Conservation (phyloP, 1,140 invertebrate genomes). For the Drosophila arizonae region DNA sequence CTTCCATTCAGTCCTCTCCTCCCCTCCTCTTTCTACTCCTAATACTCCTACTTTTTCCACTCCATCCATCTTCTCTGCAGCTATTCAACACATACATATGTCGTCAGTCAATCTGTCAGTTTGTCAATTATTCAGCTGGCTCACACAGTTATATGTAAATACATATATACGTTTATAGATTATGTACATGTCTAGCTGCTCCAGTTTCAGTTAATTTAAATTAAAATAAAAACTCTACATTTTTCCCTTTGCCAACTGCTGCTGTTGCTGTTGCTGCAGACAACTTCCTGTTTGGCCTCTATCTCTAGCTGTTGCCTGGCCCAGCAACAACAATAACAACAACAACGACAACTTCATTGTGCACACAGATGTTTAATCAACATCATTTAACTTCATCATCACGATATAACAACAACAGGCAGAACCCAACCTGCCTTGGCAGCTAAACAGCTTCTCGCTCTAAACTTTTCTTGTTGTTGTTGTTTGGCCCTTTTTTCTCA, state of each 20-base stretch:
- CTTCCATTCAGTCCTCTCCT: background rate
- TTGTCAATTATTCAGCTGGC: background rate
- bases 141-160: background rate
- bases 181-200: background rate
- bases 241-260: background rate
- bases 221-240: constrained; percentile 10
- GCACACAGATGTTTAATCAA: constrained; percentile 26
- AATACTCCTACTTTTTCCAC: too few species aligned
- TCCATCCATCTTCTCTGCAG: too few species aligned
- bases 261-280: background rate
- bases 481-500: constrained; percentile 42
- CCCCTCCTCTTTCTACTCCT: background rate
- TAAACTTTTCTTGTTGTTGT: constrained; percentile 5
- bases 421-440: background rate
- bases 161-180: background rate
- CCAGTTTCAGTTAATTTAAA: constrained; percentile 9
- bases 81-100: too few species aligned
- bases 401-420: constrained; percentile 3
- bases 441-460: constrained; percentile 2
- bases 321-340: background rate
- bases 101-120: background rate
- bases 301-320: constrained; percentile 2
- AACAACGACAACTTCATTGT: constrained; percentile 1
- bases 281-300: constrained; percentile 17
- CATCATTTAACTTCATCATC: constrained; percentile 31